Evolutionary conservation across 1,140 invertebrate genomes (phyloP).

Genomic region (Zelostemma sp.): DNA sequence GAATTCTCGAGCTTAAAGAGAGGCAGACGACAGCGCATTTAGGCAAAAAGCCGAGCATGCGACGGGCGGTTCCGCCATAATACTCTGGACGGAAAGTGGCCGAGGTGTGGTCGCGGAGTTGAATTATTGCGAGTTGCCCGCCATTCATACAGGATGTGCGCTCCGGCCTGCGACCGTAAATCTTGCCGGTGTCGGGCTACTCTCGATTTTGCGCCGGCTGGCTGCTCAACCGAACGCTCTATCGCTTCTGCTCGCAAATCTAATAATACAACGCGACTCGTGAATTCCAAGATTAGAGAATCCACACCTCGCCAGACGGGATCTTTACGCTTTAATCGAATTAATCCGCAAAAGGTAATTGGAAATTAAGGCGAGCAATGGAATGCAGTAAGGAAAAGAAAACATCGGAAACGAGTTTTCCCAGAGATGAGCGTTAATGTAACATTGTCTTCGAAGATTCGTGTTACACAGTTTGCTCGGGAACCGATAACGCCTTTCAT

Average conservation of each 20-base stretch:
- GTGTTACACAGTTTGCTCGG: not conserved
- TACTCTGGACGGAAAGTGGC: conserved; percentile 65
- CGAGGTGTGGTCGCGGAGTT: conserved; percentile 68
- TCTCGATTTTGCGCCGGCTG: conserved; percentile 50
- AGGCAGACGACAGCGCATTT: conserved; percentile 49
- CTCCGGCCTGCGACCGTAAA: conserved; percentile 60
- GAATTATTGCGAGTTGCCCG: conserved; percentile 68
- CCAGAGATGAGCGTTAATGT: conserved; percentile 48
- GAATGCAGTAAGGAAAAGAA: too few species aligned
- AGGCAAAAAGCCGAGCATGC: conserved; percentile 57
- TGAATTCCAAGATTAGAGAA: conserved; percentile 58
- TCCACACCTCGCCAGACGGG: conserved; percentile 37
- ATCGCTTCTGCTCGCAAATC: conserved; percentile 32
- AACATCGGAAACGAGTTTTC: too few species aligned
- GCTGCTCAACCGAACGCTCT: conserved; percentile 13
- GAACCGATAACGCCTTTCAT: not conserved
- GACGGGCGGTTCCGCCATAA: conserved; percentile 45
- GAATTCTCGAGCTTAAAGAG: conserved; percentile 19
- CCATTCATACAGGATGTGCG: conserved; percentile 68
- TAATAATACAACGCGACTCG: conserved; percentile 59
- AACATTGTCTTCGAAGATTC: conserved; percentile 8
- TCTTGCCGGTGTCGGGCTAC: conserved; percentile 60
- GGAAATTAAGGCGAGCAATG: too few species aligned
- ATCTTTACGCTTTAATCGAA: too few species aligned
- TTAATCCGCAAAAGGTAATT: too few species aligned